Evolutionary conservation across 1,140 invertebrate genomes (phyloP).

Genomic region (Drosophila quadrilineata): DNA sequence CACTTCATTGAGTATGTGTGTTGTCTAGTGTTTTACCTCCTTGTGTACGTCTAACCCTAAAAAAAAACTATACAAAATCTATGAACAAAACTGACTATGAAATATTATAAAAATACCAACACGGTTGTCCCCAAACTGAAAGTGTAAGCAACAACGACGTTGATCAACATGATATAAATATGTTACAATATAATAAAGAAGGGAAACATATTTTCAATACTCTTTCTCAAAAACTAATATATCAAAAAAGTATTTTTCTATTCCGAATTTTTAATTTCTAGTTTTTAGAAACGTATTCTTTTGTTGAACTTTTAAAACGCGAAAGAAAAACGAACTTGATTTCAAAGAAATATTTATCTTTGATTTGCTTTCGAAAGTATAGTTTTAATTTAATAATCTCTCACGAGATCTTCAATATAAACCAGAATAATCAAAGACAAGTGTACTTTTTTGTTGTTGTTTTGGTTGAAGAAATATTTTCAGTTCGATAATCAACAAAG

Average conservation of each 20-base stretch:
- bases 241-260: too few relatives aligned
- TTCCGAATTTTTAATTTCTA: conserved; percentile 1
- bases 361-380: conserved; percentile 66
- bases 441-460: conserved; percentile 70
- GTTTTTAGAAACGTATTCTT: neutral
- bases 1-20: conserved; percentile 84
- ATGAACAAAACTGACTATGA: conserved; percentile 43
- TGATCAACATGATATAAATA: neutral
- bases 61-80: conserved; percentile 56
- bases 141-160: conserved; percentile 12
- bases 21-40: conserved; percentile 87
- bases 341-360: conserved; percentile 35
- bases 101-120: conserved; percentile 41
- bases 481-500: too few relatives aligned
- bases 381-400: too few relatives aligned
- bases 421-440: conserved; percentile 37
- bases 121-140: conserved; percentile 11
- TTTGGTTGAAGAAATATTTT: too few relatives aligned
- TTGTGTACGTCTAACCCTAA: conserved; percentile 87
- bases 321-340: too few relatives aligned
- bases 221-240: too few relatives aligned
- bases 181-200: too few relatives aligned
- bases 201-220: too few relatives aligned
- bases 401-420: too few relatives aligned
- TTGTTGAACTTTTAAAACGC: conserved; percentile 3